These are phyloP conservation scores for Semotilus atromaculatus DNA, from an alignment of 2,797 vertebrate genomes.

Conservation along the genomic window DNA sequence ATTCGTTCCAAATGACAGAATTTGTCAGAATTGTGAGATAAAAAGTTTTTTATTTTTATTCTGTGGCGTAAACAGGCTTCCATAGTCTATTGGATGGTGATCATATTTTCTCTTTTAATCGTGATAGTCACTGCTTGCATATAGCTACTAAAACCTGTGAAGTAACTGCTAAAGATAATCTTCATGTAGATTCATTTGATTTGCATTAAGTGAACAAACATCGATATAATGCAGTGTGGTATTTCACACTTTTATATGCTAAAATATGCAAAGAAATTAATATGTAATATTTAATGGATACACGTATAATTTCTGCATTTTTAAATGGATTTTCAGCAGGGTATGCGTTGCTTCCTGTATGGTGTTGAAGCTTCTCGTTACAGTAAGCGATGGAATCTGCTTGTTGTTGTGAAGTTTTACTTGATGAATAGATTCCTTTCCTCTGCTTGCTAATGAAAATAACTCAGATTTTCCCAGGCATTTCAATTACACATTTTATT, in stretches of 20 bases:
- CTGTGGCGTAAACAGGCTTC: too few species aligned
- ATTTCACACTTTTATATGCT: constrained; percentile 22
- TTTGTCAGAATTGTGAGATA: background rate
- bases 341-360: background rate
- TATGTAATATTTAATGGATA: background rate
- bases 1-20: background rate
- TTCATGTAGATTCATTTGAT: background rate
- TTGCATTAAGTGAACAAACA: constrained; percentile 2
- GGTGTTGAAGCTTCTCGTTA: background rate
- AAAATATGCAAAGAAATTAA: constrained; percentile 7
- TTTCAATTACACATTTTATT: background rate
- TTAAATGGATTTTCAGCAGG: background rate
- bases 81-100: background rate
- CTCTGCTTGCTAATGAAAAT: background rate
- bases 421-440: background rate
- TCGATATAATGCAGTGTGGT: background rate
- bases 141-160: background rate
- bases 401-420: background rate
- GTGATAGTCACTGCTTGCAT: constrained; percentile 6
- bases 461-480: background rate
- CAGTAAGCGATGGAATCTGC: background rate
- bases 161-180: background rate
- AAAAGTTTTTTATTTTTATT: too few species aligned
- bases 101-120: constrained; percentile 1
- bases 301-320: background rate